Evolutionary conservation across 2,113 vertebrate species (phyloP).

Genomic region (Amblyornis subalaris): DNA sequence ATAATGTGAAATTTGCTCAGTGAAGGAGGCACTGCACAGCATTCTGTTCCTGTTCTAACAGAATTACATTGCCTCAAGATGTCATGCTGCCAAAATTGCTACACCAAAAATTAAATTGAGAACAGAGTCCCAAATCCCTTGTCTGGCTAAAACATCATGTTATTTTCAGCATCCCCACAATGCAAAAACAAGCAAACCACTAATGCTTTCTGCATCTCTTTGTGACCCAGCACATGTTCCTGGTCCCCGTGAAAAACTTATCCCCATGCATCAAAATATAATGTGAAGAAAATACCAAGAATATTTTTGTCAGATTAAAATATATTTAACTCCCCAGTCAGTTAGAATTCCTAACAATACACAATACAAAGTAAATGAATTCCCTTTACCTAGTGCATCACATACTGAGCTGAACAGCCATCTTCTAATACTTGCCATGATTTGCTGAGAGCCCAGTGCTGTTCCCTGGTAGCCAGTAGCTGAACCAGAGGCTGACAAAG

Average conservation of each 20-base stretch:
- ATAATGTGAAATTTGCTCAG: background rate
- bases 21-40: background rate
- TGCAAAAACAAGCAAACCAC: background rate
- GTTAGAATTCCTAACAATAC: background rate
- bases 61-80: background rate
- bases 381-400: background rate
- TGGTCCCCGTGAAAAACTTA: background rate
- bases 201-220: background rate
- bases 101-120: background rate
- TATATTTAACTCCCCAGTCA: background rate
- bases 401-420: background rate
- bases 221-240: background rate
- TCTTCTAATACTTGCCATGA: background rate
- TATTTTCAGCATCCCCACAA: background rate
- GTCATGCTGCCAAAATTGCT: background rate
- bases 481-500: background rate
- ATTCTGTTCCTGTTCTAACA: background rate
- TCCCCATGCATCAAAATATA: too few species aligned
- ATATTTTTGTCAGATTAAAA: background rate
- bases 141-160: background rate
- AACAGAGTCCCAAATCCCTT: background rate
- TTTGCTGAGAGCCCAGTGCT: background rate
- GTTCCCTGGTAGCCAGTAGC: background rate
- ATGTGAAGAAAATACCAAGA: background rate
- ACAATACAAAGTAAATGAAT: background rate